Base-by-base conservation (phyloP, 2,113 vertebrate genomes). In the Xiphophorus maculatus region DNA sequence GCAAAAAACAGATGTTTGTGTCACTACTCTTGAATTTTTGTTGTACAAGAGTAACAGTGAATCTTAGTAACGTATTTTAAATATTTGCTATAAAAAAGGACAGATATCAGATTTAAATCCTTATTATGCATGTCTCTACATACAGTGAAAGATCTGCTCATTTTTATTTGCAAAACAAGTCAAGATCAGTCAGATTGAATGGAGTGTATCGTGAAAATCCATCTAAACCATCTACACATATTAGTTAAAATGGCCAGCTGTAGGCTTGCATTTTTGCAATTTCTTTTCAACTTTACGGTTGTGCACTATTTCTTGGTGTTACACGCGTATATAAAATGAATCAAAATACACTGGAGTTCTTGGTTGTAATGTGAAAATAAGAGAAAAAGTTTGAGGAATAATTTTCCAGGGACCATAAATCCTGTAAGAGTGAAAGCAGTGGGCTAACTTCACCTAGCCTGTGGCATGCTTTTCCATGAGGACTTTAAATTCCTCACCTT, bases 391-490 rank as follows among this genome's bases (percentile, higher is more conserved):
- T 42, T 42, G 40, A 42, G 40, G 13, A 42, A 5, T 48, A 48
- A 42, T 42, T 42, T 48, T 17, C 5, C 22, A 58, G 25, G 44
- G 60, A 30, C 15, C 35, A 22, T 65, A 63, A 72, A 88, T 81
- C 82, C 65, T 74, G 65, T 30, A 35, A 72, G 69, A 77, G 67
- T 71, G 6, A 80, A 68, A 71, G 29, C 37, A n/a, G 69, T 17
- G 17, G 63, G 73, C 69, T 28, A 71, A 77, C 66, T 77, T 75
- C 33, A 44, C 61, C 29, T 63, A 73, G 64, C 72, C 68, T 35
- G 51, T 74, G 82, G 69, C 28, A 71, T 69, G 64, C 64, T 70
- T 73, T 82, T 84, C 79, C 80, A 86, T 77, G 74, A 58, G 5
- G n/a, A 51, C 66, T 80, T 80, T 80, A 62, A 74, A 69, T 73